Evolutionary conservation across 2,888 invertebrate species (phyloP), one percentile per base, ranked within the genome.

Genomic region (Drosophila flavopinicola): DNA sequence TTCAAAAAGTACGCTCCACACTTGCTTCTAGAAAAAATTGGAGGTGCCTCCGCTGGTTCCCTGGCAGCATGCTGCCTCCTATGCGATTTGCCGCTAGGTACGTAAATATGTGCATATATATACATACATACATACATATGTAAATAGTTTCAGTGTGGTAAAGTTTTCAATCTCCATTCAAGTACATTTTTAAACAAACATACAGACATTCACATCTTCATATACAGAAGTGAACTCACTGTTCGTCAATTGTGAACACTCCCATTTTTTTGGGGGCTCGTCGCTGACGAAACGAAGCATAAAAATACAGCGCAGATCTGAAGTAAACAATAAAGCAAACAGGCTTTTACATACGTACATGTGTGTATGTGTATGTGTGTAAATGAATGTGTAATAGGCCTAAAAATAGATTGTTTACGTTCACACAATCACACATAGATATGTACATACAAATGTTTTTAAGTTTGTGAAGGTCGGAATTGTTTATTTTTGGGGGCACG

Each of bases 41-140:
- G 97, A 67, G 99, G 99, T 49, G 98, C 99, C 37, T 97, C 99
- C 2, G 97, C 97, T 75, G 99, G 99, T 37, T 98, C 99, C 9
- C 92, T 98, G 89, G 95, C 98, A 78, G 97, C 97, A n/a, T 96
- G 96, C 88, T 95, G 95, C 87, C 92, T 97, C 48, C 93, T 97
- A 45, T 96, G 96, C 90, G 96, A 97, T 91, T 92, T 97, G 70
- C 96, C 97, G 41, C 93, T 97, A 88, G 97, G 98, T 98, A 60
- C 10, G 39, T 51, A n/a, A n/a, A 3, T 6, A 29, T 11, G 7
- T 3, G 3, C 23, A 11, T 1, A 15, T 15, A 6, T 6, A 37
- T 20, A 1, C 2, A 20, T 42, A 24, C 4, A 23, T 27, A 13
- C n/a, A 24, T 15, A 30, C 9, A 11, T 3, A 15, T 27, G 9